phyloP scores from a whole-genome alignment of 2,888 invertebrate genomes.

The Magallana nippona region DNA sequence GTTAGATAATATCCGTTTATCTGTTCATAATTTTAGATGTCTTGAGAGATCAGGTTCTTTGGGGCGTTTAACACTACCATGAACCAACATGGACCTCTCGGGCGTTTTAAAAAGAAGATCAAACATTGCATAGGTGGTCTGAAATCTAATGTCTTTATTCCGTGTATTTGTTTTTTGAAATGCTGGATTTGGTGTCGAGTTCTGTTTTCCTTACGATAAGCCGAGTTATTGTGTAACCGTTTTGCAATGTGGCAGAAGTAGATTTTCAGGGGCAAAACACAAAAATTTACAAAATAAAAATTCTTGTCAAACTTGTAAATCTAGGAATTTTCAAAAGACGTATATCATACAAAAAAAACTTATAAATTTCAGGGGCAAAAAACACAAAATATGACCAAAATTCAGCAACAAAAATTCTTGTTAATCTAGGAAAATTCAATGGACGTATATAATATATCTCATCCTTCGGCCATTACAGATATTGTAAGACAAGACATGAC shows the following conservation, averaged over 20 bases:
- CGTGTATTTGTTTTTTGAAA: slow-evolving; percentile 36
- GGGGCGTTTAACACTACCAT: slow-evolving; percentile 26
- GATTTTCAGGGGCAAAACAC: neutral
- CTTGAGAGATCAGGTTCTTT: slow-evolving; percentile 47
- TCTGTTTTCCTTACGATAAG: slow-evolving; percentile 32
- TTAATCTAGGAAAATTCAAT: no score
- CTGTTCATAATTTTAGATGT: slow-evolving; percentile 47
- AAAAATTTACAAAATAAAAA: neutral
- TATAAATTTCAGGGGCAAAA: no score
- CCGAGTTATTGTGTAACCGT: slow-evolving; percentile 21
- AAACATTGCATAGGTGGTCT: slow-evolving; percentile 44
- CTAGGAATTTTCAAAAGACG: no score
- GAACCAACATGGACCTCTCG: slow-evolving; percentile 6
- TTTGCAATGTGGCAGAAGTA: slow-evolving; percentile 20
- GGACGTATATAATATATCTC: no score
- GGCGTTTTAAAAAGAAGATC: slow-evolving; percentile 6
- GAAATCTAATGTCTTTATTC: neutral
- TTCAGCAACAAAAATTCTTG: no score
- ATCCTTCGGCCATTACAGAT: no score
- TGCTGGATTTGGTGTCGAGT: slow-evolving; percentile 32
- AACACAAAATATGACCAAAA: no score
- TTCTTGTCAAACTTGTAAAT: neutral
- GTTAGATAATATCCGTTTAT: slow-evolving; percentile 43
- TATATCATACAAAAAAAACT: no score
- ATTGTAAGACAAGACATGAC: no score